Evolutionary conservation across 2,888 invertebrate species (phyloP), one percentile per base, ranked within the genome.

Genomic region (Agapetus fuscipes): DNA sequence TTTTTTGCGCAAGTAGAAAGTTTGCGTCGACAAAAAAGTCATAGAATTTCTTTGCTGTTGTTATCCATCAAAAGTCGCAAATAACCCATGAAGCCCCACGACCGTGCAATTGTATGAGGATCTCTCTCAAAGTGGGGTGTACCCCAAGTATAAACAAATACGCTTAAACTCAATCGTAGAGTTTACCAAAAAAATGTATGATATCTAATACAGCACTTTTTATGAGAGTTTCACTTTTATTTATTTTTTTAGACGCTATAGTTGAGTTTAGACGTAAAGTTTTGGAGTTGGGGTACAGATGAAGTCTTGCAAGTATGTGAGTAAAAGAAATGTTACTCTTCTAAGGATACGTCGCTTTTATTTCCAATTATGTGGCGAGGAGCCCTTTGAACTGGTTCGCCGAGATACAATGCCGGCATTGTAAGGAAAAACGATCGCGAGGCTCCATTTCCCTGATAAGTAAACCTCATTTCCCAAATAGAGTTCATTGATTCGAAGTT

Each of bases 381-480:
- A 27, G 36, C 29, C 43, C 38, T 42, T 42, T 47, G 44, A 44
- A 17, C 29, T 31, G 35, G 38, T 28, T 42, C 26, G 27, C 13
- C 20, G 31, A 34, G 32, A 15, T 35, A 10, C 27, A 34, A 43
- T 33, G 33, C 32, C 17, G 13, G 33, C 39, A 30, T 36, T 32
- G 38, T 39, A 24, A 15, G 31, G 27, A 40, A 42, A 41, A 43
- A 32, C 45, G 44, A 41, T 44, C 36, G 34, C 17, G 32, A 40
- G 33, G 48, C 43, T 48, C 42, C 48, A 48, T 48, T 48, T 45
- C 45, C 35, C 34, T 48, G 48, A 48, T 48, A 48, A 48, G 42
- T 31, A 43, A 48, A 48, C 39, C 38, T 48, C 45, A 45, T 45
- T 48, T 48, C 34, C 45, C 27, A 43, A 48, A 48, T 43, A 40